Evolutionary conservation across 1,140 invertebrate genomes (phyloP).

Genomic region (Protaetia brevitarsis): DNA sequence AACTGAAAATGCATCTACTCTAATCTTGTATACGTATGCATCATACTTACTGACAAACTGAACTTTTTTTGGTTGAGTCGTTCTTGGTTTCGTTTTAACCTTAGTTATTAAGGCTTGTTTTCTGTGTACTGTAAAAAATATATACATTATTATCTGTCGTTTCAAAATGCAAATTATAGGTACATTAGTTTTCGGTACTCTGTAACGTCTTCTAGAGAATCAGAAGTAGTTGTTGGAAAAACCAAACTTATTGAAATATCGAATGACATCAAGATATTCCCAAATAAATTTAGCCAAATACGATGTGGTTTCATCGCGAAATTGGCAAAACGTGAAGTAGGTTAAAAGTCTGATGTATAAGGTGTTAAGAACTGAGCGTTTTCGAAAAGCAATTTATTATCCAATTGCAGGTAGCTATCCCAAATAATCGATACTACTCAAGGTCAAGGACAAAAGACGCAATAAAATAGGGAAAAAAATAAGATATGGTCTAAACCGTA

Average conservation of each 20-base stretch:
- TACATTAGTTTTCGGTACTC: not conserved
- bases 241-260: too few relatives aligned
- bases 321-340: too few relatives aligned
- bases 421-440: not conserved
- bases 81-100: conserved; percentile 70
- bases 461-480: not conserved
- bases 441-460: not conserved
- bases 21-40: not conserved
- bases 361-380: too few relatives aligned
- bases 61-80: conserved; percentile 80
- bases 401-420: not conserved
- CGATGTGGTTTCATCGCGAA: too few relatives aligned
- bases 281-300: too few relatives aligned
- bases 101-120: conserved; percentile 73
- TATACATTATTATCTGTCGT: not conserved
- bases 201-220: not conserved
- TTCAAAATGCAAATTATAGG: not conserved
- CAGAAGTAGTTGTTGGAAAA: not conserved
- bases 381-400: too few relatives aligned
- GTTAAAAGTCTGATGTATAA: too few relatives aligned
- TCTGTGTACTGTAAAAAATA: conserved; percentile 55
- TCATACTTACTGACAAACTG: conserved; percentile 83
- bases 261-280: too few relatives aligned
- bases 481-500: too few relatives aligned
- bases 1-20: too few relatives aligned